Base-by-base conservation (phyloP, 2,888 invertebrate species). In the Eurois occulta region DNA sequence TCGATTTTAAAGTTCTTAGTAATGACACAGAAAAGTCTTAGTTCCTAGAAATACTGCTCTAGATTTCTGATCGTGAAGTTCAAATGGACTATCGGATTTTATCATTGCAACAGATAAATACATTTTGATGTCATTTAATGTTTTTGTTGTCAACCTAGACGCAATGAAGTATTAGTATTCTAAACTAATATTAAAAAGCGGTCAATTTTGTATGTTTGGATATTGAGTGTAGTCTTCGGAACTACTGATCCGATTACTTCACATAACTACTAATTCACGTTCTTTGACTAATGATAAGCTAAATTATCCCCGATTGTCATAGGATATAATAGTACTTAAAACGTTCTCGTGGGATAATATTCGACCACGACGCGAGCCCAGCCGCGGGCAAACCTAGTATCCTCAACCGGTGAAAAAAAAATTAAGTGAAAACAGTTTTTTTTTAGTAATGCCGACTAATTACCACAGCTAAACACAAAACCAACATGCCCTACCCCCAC, bases 1-100 rank as follows among this genome's bases (percentile, higher is more conserved):
- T 75, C 70, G n/a, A 78, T 78, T 82, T 78, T 64, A 70, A 52
- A 68, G 41, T 86, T 86, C 84, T 43, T 11, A 13, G 83, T 65
- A 85, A 16, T 4, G 35, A 46, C 38, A 24, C 52, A 38, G 84
- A 79, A 80, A 28, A 1, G 46, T 41, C n/a, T 41, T 1, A n/a
- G 28, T 52, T 55, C 35, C 13, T 38, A 35, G 64, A 43, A 64
- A 35, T 58, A 16, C 21, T 3, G 32, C 13, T 52, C 2, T 24
- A 18, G 8, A 48, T 72, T 46, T 72, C n/a, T 10, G 13, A 35
- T 32, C 18, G 18, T 16, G 0, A 55, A 55, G 11, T 69, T 78
- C 11, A 41, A 48, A 41, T 68, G 24, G 68, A 38, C 1, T 62
- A 41, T 8, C 3, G 35, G 32, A 28, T 48, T 60, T 46, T 41